Percentiles rank a stretch among this genome's conserved stretches.
Evolutionary conservation across 2,888 invertebrate species (phyloP).

Genomic region (Drosophila villosipedis): DNA sequence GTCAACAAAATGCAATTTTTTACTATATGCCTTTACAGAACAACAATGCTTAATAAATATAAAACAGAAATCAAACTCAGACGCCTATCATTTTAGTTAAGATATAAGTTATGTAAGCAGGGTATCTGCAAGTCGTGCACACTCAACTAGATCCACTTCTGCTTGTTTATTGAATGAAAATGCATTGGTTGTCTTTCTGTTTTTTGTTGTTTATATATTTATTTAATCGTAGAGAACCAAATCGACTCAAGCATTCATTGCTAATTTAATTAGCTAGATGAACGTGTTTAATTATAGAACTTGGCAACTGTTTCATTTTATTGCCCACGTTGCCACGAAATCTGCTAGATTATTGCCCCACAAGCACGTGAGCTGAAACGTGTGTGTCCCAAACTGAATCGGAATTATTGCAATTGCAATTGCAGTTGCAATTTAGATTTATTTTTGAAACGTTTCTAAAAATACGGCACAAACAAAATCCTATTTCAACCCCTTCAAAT

Average conservation of each 20-base stretch:
- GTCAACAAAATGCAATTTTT: slow-evolving; percentile 6
- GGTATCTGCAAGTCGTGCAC: neutral
- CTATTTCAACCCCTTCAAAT: slow-evolving; percentile 47
- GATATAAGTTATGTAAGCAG: neutral
- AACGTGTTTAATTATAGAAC: slow-evolving; percentile 43
- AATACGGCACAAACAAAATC: slow-evolving; percentile 28
- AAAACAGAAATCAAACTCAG: neutral
- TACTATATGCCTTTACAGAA: neutral
- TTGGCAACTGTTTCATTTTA: slow-evolving; percentile 36
- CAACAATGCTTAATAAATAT: slow-evolving; percentile 14
- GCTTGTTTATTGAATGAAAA: slow-evolving; percentile 18
- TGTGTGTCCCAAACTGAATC: slow-evolving; percentile 36
- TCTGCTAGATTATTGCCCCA: slow-evolving; percentile 75
- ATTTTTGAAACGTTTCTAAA: slow-evolving; percentile 46
- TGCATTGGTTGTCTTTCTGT: neutral
- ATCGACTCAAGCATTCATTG: slow-evolving; percentile 41
- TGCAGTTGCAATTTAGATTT: slow-evolving; percentile 32
- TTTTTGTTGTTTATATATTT: neutral
- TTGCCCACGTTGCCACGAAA: slow-evolving; percentile 57
- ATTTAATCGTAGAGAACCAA: slow-evolving; percentile 9
- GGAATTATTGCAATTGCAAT: slow-evolving; percentile 49
- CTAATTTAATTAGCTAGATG: slow-evolving; percentile 55
- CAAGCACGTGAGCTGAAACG: slow-evolving; percentile 63
- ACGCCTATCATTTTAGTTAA: neutral
- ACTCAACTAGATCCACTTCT: neutral